Conservation (phyloP, 2,888 invertebrate species). For the Melanotus villosus region DNA sequence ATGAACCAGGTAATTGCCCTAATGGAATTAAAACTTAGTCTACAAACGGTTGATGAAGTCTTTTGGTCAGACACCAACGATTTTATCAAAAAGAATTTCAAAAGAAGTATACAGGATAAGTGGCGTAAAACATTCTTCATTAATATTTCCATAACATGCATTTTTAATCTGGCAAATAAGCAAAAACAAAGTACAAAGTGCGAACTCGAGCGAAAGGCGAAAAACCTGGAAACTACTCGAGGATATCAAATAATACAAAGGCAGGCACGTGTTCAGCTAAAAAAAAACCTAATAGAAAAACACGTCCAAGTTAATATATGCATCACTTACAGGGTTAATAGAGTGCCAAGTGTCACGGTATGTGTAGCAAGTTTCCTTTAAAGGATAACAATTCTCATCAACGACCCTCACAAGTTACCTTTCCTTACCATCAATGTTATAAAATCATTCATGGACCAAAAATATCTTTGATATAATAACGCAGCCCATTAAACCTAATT, state of each 20-base stretch:
- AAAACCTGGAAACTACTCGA: background rate
- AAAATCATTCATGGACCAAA: too few species aligned
- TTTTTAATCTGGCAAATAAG: too few species aligned
- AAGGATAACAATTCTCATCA: background rate
- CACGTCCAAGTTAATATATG: constrained; percentile 8
- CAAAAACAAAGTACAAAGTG: background rate
- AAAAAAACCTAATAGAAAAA: constrained; percentile 7
- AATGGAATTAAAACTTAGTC: too few species aligned
- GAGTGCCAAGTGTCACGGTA: constrained; percentile 12
- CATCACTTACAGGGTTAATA: constrained; percentile 15
- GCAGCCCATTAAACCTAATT: constrained; percentile 26
- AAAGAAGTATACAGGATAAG: too few species aligned
- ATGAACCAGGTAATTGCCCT: too few species aligned
- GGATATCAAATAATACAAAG: constrained; percentile 3
- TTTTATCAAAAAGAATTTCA: too few species aligned
- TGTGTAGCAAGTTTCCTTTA: constrained; percentile 9
- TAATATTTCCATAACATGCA: too few species aligned
- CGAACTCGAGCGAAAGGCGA: background rate
- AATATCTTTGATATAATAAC: constrained; percentile 2
- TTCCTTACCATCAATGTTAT: too few species aligned
- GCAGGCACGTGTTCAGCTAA: constrained; percentile 6
- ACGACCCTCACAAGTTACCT: background rate
- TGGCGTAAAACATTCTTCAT: too few species aligned
- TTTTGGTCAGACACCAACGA: too few species aligned
- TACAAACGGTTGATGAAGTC: too few species aligned